Conservation (phyloP, 2,797 vertebrate genomes). For the Melanotaenia nigrans region DNA sequence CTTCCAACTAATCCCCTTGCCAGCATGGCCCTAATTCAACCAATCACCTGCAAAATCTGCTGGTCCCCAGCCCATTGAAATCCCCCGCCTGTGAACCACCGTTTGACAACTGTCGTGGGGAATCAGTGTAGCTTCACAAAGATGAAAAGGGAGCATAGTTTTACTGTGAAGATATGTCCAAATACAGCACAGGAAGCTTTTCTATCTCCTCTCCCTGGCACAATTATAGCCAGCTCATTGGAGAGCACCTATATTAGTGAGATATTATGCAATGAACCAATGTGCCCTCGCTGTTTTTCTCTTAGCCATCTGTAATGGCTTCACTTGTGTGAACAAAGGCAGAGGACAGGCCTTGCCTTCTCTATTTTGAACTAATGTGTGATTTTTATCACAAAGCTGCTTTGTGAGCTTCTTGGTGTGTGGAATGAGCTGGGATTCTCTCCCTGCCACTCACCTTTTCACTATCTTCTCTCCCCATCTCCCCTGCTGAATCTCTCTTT, state of each 20-base stretch:
- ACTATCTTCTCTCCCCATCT: conserved; percentile 3
- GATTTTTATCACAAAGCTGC: conserved; percentile 48
- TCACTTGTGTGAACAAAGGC: conserved; percentile 60
- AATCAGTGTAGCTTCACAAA: conserved; percentile 16
- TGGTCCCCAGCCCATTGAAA: conserved; percentile 25
- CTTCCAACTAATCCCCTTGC: conserved; percentile 50
- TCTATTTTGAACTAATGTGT: conserved; percentile 46
- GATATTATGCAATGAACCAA: conserved; percentile 57
- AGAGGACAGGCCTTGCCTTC: conserved; percentile 47
- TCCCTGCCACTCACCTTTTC: conserved; percentile 41
- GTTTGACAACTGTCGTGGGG: conserved; percentile 23
- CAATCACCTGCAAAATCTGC: conserved; percentile 34
- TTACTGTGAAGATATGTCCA: conserved; percentile 48
- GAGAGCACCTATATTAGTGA: conserved; percentile 54
- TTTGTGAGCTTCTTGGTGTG: conserved; percentile 31
- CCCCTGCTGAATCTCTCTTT: not conserved
- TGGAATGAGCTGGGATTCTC: conserved; percentile 50
- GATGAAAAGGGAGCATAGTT: conserved; percentile 22
- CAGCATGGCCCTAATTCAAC: conserved; percentile 30
- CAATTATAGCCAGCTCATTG: conserved; percentile 62
- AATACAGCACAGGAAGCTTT: conserved; percentile 30
- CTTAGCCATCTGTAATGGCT: conserved; percentile 57
- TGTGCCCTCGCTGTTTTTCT: conserved; percentile 61
- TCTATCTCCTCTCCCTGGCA: conserved; percentile 47
- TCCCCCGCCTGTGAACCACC: conserved; percentile 6